Evolutionary conservation across 2,797 vertebrate species (phyloP).

Genomic region (Xenentodon cancila): DNA sequence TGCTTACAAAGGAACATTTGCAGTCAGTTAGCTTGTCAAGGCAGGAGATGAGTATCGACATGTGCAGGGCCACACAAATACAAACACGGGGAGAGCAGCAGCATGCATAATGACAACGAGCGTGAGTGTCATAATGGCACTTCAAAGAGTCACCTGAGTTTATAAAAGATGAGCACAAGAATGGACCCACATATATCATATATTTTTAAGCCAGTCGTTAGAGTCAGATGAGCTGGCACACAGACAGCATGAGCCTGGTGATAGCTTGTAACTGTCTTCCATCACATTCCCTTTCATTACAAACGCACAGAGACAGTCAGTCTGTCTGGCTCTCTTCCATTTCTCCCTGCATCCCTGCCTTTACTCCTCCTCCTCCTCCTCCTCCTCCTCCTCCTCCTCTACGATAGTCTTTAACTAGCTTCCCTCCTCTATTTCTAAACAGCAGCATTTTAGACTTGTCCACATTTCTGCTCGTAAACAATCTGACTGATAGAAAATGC

Average conservation of each 20-base stretch:
- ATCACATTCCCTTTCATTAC: constrained; percentile 78
- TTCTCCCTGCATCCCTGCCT: constrained; percentile 49
- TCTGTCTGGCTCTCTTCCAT: constrained; percentile 72
- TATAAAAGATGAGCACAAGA: background rate
- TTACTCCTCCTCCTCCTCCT: constrained; percentile 60
- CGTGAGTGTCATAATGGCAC: too few relatives aligned
- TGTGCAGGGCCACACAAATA: constrained; percentile 42
- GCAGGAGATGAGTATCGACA: constrained; percentile 72
- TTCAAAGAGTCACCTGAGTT: constrained; percentile 31
- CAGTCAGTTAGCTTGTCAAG: constrained; percentile 66
- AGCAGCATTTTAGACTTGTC: constrained; percentile 5
- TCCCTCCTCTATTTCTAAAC: constrained; percentile 16
- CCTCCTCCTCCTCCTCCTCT: constrained; percentile 60
- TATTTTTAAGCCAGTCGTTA: constrained; percentile 57
- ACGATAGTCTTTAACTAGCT: constrained; percentile 49
- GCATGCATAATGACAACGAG: constrained; percentile 28
- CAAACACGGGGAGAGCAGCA: constrained; percentile 14
- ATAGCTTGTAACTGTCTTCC: constrained; percentile 53
- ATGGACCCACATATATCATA: constrained; percentile 44
- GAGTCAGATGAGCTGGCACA: constrained; percentile 28
- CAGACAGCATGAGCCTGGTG: constrained; percentile 49
- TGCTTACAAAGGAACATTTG: constrained; percentile 77
- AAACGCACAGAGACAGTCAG: constrained; percentile 70
- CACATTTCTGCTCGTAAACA: constrained; percentile 12
- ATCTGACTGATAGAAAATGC: too few relatives aligned